Evolutionary conservation across 2,113 vertebrate species (phyloP).

Genomic region (Vicugna pacos): DNA sequence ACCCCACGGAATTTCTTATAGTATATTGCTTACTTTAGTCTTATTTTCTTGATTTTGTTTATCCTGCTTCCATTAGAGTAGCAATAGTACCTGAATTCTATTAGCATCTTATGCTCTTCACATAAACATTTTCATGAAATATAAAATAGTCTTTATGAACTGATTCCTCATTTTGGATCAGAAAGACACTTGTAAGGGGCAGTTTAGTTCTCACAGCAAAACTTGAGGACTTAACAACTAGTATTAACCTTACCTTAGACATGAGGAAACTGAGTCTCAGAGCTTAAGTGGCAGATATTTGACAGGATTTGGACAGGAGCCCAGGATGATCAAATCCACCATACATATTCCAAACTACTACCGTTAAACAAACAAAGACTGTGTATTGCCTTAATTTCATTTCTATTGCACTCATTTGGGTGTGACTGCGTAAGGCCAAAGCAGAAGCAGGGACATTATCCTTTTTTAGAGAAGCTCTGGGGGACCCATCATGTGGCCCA

Average conservation of each 20-base stretch:
- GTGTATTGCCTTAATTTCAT: neutral
- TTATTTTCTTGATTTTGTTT: neutral
- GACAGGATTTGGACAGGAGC: neutral
- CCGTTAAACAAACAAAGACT: neutral
- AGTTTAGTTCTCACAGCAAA: neutral
- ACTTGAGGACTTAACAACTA: neutral
- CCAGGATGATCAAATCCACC: neutral
- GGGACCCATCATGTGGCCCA: neutral
- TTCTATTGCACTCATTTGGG: neutral
- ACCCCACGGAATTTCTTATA: neutral
- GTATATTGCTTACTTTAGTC: neutral
- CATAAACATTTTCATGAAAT: neutral
- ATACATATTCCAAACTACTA: neutral
- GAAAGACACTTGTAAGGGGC: neutral
- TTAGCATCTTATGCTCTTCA: neutral
- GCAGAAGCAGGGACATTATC: too few relatives aligned
- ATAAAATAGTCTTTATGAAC: neutral
- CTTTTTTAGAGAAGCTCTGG: too few relatives aligned
- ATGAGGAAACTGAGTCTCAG: neutral
- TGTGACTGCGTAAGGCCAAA: neutral
- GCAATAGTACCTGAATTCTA: neutral
- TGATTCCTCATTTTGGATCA: neutral
- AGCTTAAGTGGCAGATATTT: neutral
- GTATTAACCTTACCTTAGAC: neutral
- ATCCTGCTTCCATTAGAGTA: neutral